phyloP scores from a whole-genome alignment of 2,888 invertebrate genomes.

The Sminthurinus aureus region DNA sequence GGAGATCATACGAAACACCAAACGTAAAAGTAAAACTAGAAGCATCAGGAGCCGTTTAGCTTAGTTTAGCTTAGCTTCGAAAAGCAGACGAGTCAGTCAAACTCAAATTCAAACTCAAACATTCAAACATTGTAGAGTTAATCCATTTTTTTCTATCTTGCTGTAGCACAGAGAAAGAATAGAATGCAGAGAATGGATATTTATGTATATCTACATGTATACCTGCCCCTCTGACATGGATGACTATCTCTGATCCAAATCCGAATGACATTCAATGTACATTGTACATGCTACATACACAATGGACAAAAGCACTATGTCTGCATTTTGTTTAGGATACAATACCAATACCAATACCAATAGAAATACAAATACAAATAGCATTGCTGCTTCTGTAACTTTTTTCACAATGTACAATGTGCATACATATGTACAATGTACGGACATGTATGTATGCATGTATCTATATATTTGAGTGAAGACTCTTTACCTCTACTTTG shows the following conservation, averaged over 20 bases:
- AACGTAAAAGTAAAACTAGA: too few relatives aligned
- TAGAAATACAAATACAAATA: too few relatives aligned
- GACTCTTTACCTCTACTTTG: background rate
- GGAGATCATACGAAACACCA: too few relatives aligned
- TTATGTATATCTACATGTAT: conserved; percentile 35
- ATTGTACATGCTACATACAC: background rate
- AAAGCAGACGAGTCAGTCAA: too few relatives aligned
- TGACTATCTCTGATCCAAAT: conserved; percentile 36
- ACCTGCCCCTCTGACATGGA: conserved; percentile 37
- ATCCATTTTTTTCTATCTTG: background rate
- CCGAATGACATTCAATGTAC: conserved; percentile 39
- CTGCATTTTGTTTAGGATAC: too few relatives aligned
- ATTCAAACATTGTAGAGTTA: background rate
- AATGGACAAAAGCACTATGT: too few relatives aligned
- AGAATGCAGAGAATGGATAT: conserved; percentile 33
- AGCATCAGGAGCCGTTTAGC: too few relatives aligned
- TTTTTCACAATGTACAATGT: background rate
- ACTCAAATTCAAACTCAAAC: too few relatives aligned
- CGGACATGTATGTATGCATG: background rate
- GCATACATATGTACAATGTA: background rate
- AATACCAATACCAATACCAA: too few relatives aligned
- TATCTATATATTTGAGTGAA: background rate
- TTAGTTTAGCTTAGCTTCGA: too few relatives aligned
- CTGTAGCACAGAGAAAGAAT: background rate
- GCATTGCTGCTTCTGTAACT: background rate